Evolutionary conservation across 2,888 invertebrate species (phyloP).

Genomic region (Perithous albicinctus): DNA sequence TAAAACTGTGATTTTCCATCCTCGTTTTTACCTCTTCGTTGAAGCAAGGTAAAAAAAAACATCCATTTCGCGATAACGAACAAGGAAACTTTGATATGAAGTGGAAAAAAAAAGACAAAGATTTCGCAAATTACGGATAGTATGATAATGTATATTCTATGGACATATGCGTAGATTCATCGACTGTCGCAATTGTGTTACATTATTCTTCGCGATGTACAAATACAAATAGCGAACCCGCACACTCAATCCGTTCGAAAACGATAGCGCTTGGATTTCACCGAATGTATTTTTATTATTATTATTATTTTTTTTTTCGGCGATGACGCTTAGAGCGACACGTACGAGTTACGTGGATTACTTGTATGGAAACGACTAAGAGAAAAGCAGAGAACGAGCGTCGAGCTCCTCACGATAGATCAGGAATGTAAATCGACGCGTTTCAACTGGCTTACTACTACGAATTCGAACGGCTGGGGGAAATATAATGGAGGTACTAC

Average conservation of each 20-base stretch:
- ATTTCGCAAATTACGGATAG: not conserved
- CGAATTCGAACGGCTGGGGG: not conserved
- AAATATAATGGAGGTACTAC: not conserved
- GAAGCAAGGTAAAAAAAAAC: not conserved
- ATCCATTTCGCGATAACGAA: not conserved
- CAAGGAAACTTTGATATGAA: not conserved
- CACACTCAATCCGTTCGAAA: not conserved
- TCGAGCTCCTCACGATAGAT: slow-evolving; percentile 27
- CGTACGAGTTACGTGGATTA: slow-evolving; percentile 47
- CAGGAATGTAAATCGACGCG: slow-evolving; percentile 52
- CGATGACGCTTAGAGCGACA: slow-evolving; percentile 47
- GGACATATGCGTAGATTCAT: not conserved
- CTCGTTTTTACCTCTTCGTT: not conserved
- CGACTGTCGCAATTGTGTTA: not conserved
- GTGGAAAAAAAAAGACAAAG: not conserved
- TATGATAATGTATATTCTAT: not conserved
- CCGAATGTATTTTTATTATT: slow-evolving; percentile 2
- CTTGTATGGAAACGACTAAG: slow-evolving; percentile 27
- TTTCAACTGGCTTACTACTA: slow-evolving; percentile 10
- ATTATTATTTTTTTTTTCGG: too few relatives aligned
- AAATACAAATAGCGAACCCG: not conserved
- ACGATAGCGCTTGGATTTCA: slow-evolving; percentile 32
- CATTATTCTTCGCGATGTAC: not conserved
- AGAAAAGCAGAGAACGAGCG: not conserved
- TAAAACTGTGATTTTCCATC: not conserved